Percentiles rank a stretch among this genome's conserved stretches.
Evolutionary conservation across 2,113 vertebrate species (phyloP).

Genomic region (Malaclemys terrapin): DNA sequence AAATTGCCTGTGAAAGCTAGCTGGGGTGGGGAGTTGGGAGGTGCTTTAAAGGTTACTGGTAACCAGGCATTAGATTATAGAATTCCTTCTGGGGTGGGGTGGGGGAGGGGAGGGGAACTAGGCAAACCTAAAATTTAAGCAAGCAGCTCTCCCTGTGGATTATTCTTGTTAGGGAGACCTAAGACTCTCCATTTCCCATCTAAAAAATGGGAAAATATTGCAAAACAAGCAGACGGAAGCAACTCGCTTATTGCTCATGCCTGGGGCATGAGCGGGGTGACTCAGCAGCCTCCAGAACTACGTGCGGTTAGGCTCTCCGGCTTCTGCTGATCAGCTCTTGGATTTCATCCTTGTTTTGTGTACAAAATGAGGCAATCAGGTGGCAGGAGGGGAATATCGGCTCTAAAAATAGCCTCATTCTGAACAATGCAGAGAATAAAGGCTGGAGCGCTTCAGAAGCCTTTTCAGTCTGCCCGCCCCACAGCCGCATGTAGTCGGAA

Average conservation of each 20-base stretch:
- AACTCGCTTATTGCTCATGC: accelerated
- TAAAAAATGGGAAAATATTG: neutral
- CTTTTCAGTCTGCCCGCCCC: neutral
- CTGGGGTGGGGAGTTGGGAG: neutral
- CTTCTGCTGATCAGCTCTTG: neutral
- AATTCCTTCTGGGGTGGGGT: neutral
- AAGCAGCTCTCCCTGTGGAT: neutral
- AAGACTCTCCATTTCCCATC: neutral
- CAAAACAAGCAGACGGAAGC: neutral
- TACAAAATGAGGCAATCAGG: neutral
- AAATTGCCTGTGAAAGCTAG: neutral
- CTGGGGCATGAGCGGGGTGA: neutral
- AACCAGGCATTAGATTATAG: neutral
- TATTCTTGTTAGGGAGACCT: neutral
- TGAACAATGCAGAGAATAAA: neutral
- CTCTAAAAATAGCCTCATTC: neutral
- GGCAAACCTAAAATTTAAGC: too few relatives aligned
- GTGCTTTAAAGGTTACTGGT: neutral
- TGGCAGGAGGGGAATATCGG: neutral
- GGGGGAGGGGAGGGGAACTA: too few relatives aligned
- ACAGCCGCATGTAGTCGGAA: neutral
- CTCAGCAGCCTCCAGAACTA: neutral
- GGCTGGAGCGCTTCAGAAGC: accelerated
- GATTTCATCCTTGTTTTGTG: accelerated
- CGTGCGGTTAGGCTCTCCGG: neutral